Evolutionary conservation across 2,797 vertebrate species (phyloP).

Genomic region (Sciaenops ocellatus): DNA sequence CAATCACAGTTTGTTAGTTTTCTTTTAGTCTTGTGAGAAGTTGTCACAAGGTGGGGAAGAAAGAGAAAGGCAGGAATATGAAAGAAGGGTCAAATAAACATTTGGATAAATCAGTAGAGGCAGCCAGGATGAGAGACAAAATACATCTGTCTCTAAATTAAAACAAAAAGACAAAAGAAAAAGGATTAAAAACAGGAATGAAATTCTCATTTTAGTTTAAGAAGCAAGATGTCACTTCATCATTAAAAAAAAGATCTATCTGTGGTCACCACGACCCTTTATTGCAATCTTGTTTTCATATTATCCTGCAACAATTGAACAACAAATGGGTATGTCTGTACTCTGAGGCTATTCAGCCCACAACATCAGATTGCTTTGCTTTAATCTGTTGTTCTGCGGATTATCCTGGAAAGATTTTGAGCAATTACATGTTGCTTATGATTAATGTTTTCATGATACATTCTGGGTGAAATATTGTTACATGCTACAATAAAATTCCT

Average conservation of each 20-base stretch:
- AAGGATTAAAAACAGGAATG: background rate
- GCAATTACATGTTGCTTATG: conserved; percentile 67
- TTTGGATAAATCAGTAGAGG: conserved; percentile 49
- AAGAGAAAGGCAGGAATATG: background rate
- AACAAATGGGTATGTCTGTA: conserved; percentile 59
- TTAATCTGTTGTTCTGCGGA: conserved; percentile 79
- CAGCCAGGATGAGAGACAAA: background rate
- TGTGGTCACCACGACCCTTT: conserved; percentile 44
- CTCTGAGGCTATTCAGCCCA: conserved; percentile 55
- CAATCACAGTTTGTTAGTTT: conserved; percentile 72
- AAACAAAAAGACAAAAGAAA: background rate
- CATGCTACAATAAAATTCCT: conserved; percentile 36
- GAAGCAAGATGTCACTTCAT: conserved; percentile 46
- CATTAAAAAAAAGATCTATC: conserved; percentile 48
- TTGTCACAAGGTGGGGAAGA: conserved; percentile 39
- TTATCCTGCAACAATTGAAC: conserved; percentile 52
- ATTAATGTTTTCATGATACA: conserved; percentile 60
- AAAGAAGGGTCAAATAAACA: conserved; percentile 44
- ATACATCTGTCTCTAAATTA: background rate
- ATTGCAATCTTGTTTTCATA: conserved; percentile 56
- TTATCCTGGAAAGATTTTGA: conserved; percentile 72
- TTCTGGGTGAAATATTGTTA: conserved; percentile 25
- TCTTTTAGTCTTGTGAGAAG: conserved; percentile 47
- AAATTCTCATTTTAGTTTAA: conserved; percentile 30
- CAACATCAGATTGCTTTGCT: conserved; percentile 66